Conservation (phyloP, 2,888 invertebrate species). For the Heliconius erato region DNA sequence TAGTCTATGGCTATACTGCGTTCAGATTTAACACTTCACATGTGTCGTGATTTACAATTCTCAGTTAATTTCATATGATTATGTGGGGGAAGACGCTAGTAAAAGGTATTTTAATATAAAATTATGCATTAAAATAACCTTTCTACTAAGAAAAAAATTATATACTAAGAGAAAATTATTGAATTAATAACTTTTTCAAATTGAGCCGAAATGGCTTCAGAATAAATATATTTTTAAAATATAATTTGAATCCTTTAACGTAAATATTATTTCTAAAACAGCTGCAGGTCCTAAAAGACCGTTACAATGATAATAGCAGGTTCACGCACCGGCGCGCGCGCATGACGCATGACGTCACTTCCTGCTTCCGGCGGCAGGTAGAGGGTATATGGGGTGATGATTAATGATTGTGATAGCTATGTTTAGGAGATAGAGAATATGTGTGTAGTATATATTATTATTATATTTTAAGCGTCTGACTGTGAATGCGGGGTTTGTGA, state of each 20-base stretch:
- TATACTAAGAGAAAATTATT: no score
- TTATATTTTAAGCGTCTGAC: no score
- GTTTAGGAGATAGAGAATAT: background rate
- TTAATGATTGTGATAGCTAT: conserved; percentile 27
- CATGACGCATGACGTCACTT: conserved; percentile 57
- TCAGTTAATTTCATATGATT: no score
- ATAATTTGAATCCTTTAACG: background rate
- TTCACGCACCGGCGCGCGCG: conserved; percentile 56
- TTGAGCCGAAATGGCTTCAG: no score
- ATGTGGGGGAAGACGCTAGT: no score
- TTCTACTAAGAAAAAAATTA: no score
- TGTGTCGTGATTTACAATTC: no score
- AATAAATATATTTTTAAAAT: background rate
- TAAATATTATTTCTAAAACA: conserved; percentile 40
- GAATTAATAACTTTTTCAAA: no score
- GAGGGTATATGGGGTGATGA: conserved; percentile 30
- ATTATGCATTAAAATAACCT: no score
- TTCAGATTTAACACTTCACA: no score
- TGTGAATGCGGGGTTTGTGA: background rate
- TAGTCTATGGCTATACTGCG: no score
- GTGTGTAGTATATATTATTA: background rate
- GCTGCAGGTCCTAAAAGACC: conserved; percentile 49
- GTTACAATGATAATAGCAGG: conserved; percentile 52
- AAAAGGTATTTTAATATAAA: no score
- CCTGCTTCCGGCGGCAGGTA: conserved; percentile 53